Evolutionary conservation across 1,140 invertebrate genomes (phyloP), one percentile per base, ranked within the genome.

Genomic region (Theocolax elegans): DNA sequence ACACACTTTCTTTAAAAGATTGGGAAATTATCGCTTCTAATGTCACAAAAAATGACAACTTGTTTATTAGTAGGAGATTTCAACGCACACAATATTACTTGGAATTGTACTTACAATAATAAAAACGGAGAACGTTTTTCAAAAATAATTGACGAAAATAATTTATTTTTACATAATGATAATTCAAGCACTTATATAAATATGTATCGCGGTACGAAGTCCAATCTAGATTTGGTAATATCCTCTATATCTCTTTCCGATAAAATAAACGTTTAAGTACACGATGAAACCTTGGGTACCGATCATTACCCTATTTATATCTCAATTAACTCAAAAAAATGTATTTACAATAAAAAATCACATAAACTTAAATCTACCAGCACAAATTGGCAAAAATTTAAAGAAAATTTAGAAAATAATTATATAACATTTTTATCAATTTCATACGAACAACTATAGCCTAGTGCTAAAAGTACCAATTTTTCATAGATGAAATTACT

Each of bases 241-340:
- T 35, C 74, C 64, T 73, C 74, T 31, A 60, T 72, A 63, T 60
- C 66, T 66, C 71, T 77, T 58, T 46, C 56, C 42, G 48, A 70
- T 53, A 73, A 76, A 54, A 69, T 78, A 53, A 72, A 74, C 60
- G 81, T 77, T 76, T 60, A 75, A 29, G 67, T 71, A 7, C 25
- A 75, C 29, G 72, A 77, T 10, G 72, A 79, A 48, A 64, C 72
- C 23, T 76, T 76, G 74, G 74, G 75, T 19, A 80, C 77, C 62
- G 79, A 81, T 49, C 78, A 83, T 46, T 77, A 73, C 23, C 81
- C 77, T 17, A 77, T n/a, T n/a, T n/a, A n/a, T n/a, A n/a, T n/a
- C n/a, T n/a, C n/a, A n/a, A n/a, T n/a, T n/a, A n/a, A n/a, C 80
- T 25, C 13, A 31, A 64, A 46, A 58, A 72, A 66, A 72, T 65